A percentile compares a stretch with the other conserved stretches of the same genome.
Evolutionary conservation across 2,113 vertebrate genomes (phyloP).

Genomic region (Xenus cinereus): DNA sequence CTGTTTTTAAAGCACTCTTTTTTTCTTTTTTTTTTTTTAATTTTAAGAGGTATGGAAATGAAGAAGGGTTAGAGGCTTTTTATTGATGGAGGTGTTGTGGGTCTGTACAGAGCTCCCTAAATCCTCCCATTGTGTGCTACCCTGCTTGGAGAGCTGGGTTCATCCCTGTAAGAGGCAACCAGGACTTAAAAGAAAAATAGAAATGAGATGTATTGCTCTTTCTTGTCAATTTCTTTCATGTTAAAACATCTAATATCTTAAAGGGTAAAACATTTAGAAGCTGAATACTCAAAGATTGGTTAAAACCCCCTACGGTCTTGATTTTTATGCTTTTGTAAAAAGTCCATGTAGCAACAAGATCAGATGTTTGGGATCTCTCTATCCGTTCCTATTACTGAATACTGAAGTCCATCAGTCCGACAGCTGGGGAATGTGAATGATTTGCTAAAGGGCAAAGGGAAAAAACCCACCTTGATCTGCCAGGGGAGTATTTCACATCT

Average conservation of each 20-base stretch:
- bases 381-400: background rate
- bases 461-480: background rate
- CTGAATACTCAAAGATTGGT: background rate
- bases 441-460: background rate
- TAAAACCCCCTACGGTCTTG: background rate
- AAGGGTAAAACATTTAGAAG: background rate
- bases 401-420: background rate
- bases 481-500: background rate
- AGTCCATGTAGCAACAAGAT: background rate
- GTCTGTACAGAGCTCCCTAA: background rate
- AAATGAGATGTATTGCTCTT: background rate
- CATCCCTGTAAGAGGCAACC: background rate
- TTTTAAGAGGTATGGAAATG: background rate
- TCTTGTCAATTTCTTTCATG: background rate
- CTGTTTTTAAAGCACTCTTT: background rate
- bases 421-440: background rate
- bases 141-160: background rate
- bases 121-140: background rate
- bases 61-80: background rate
- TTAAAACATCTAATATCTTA: background rate
- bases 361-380: background rate
- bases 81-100: background rate
- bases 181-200: background rate
- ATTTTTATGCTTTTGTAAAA: background rate
- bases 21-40: background rate